These are phyloP conservation scores for Rhopilema esculentum DNA, from an alignment of 30 jellyfish, hydroid and myxozoan genomes.

Conservation along the genomic window DNA sequence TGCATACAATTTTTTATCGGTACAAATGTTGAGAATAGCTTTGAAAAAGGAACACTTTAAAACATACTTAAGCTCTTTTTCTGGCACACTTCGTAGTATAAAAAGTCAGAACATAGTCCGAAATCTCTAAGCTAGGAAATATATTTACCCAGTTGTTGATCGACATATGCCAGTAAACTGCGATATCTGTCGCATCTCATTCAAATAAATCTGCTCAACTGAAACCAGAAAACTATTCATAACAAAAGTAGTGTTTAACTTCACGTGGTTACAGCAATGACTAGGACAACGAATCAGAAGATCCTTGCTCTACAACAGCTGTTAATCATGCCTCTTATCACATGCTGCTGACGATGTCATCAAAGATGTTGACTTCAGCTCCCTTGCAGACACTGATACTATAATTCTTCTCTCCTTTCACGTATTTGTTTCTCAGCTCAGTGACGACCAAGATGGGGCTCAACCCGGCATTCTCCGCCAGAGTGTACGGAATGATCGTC, in stretches of 20 bases:
- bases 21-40: too few species aligned
- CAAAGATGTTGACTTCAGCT: constrained; percentile 86
- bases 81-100: too few species aligned
- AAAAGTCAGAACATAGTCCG: too few species aligned
- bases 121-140: too few species aligned
- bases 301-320: too few species aligned
- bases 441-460: constrained; percentile 97
- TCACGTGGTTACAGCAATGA: neutral
- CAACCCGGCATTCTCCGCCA: constrained; percentile 99
- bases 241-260: neutral
- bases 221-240: neutral
- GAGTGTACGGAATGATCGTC: constrained; percentile 94
- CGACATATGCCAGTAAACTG: too few species aligned
- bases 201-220: neutral
- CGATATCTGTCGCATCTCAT: neutral
- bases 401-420: constrained; percentile 84
- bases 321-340: neutral
- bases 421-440: constrained; percentile 94
- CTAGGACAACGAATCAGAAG: neutral
- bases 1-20: too few species aligned
- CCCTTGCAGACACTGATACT: constrained; percentile 99
- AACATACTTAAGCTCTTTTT: too few species aligned
- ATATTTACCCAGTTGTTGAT: too few species aligned
- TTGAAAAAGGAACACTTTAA: too few species aligned
- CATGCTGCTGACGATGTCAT: constrained; percentile 81